Evolutionary conservation across 2,797 vertebrate species (phyloP).

Genomic region (Hydrolagus colliei): DNA sequence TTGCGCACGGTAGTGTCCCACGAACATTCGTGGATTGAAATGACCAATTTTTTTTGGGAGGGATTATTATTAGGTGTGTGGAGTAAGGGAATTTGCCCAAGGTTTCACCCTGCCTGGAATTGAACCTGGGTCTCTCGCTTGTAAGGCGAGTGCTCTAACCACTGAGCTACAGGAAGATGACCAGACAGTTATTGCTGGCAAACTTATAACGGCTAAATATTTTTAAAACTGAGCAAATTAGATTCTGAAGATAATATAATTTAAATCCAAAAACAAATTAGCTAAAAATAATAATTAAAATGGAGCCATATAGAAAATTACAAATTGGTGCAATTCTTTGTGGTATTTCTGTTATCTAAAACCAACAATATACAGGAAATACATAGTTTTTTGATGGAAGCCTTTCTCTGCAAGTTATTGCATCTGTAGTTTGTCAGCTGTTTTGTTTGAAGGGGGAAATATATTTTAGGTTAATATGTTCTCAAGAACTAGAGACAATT

Average conservation of each 20-base stretch:
- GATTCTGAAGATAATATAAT: neutral
- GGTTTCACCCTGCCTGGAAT: no score
- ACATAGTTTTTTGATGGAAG: neutral
- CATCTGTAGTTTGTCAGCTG: neutral
- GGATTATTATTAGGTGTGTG: no score
- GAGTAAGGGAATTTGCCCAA: no score
- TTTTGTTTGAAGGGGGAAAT: neutral
- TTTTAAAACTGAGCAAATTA: neutral
- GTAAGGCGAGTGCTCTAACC: no score
- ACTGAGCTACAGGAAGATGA: neutral
- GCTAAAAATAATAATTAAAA: neutral
- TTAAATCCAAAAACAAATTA: neutral
- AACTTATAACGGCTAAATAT: neutral
- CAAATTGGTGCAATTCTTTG: neutral
- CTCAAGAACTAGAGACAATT: neutral
- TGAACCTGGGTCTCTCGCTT: no score
- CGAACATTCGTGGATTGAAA: no score
- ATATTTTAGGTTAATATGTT: neutral
- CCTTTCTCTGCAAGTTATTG: neutral
- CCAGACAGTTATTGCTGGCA: neutral
- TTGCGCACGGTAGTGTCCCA: no score
- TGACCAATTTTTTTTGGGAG: no score
- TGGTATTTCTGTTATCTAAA: neutral
- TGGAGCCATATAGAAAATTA: neutral
- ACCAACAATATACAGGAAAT: neutral